Percentiles rank a stretch among this genome's conserved stretches.
These are phyloP conservation scores for Drosophila saltans DNA, from an alignment of 1,140 invertebrate species.

Conservation along the genomic window DNA sequence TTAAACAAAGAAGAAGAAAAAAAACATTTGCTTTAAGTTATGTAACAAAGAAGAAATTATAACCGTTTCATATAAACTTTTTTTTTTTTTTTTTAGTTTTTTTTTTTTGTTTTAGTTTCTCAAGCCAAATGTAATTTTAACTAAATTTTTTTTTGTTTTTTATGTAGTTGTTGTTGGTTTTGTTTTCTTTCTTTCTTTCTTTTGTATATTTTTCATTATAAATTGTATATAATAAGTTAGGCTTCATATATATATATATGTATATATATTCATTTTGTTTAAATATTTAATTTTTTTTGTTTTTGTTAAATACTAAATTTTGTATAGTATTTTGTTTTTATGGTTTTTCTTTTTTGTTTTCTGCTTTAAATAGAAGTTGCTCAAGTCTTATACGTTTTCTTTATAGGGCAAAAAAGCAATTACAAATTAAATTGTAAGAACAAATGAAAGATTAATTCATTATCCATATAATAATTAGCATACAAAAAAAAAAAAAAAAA, in stretches of 20 bases:
- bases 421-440: conserved; percentile 61
- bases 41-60: conserved; percentile 30
- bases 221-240: conserved; percentile 12
- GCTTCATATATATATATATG: neutral
- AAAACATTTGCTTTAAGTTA: conserved; percentile 25
- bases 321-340: conserved; percentile 22
- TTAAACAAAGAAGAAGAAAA: conserved; percentile 29
- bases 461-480: conserved; percentile 50
- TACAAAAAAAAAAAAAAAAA: conserved; percentile 48
- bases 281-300: conserved; percentile 20
- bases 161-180: conserved; percentile 24
- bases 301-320: conserved; percentile 8
- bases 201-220: conserved; percentile 24
- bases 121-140: conserved; percentile 58
- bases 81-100: conserved; percentile 13
- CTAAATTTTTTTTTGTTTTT: conserved; percentile 61
- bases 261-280: too few species aligned
- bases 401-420: conserved; percentile 75
- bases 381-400: conserved; percentile 81
- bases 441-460: conserved; percentile 50
- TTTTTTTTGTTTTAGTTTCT: conserved; percentile 9
- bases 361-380: conserved; percentile 67
- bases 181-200: conserved; percentile 16
- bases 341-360: conserved; percentile 21
- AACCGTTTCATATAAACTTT: conserved; percentile 2